Evolutionary conservation across 2,113 vertebrate genomes (phyloP), one percentile per base, ranked within the genome.

Genomic region (Rhodinocichla rosea): DNA sequence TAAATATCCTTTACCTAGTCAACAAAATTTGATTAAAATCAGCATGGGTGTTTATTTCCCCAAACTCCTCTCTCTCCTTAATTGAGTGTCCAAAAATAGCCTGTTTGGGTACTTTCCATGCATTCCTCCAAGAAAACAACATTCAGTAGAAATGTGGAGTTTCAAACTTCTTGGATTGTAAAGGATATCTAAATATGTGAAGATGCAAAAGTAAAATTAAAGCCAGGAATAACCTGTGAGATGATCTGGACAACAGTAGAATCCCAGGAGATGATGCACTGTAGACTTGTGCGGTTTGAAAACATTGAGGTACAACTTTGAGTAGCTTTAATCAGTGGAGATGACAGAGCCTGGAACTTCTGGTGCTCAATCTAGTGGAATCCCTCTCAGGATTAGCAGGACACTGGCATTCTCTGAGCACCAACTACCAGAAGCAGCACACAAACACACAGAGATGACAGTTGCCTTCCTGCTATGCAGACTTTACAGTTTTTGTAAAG

Each of bases 21-120:
- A 91, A 87, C 60, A 90, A 94, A 87, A 89, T 52, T 44, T 92
- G 45, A 90, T 92, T 89, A 95, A 96, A 92, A 94, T 81, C 69
- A 91, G 37, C 68, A 67, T 63, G 77, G 49, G 26, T 92, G 37
- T 88, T 86, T 80, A 40, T 78, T 79, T 75, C 28, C 11, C 40
- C 24, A 63, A 30, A 70, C 39, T 64, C 7, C 10, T 33, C 12
- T 60, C 56, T 91, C 40, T 44, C 27, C 12, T 83, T 87, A 85
- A 83, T 62, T 91, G 19, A 55, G 28, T 68, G 15, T 79, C 53
- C 62, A 50, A 70, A 89, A 83, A 81, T 86, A 88, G 18, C 32
- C 37, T 76, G 35, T 81, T 76, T 79, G 39, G 33, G 12, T 60
- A 20, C 56, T 93, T 83, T 9, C 40, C 4, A 1, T 73, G 53